Evolutionary conservation across 2,113 vertebrate genomes (phyloP).

Genomic region (Hyaena hyaena): DNA sequence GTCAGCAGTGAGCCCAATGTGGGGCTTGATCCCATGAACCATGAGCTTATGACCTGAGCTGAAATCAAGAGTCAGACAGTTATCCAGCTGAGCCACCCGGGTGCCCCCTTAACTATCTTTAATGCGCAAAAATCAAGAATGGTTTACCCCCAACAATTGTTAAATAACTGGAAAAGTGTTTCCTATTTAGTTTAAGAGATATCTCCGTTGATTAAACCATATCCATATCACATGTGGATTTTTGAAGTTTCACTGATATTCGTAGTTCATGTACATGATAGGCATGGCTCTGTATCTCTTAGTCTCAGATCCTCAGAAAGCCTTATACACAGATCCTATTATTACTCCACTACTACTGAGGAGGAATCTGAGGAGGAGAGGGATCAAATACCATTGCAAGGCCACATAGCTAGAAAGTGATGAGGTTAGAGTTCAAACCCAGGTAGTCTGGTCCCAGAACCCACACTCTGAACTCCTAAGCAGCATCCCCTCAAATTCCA

Average conservation of each 20-base stretch:
- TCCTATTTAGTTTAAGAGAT: neutral
- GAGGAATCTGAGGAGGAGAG: neutral
- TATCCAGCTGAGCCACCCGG: too few species aligned
- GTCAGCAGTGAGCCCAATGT: too few species aligned
- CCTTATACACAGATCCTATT: neutral
- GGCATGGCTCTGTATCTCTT: neutral
- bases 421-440: neutral
- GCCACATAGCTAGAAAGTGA: neutral
- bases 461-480: neutral
- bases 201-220: neutral
- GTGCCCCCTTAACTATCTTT: neutral
- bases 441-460: neutral
- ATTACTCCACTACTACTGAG: neutral
- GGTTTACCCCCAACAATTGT: neutral
- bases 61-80: too few species aligned
- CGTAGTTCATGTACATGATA: neutral
- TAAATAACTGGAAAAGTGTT: neutral
- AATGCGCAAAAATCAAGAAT: neutral
- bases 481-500: fast-evolving
- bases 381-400: neutral
- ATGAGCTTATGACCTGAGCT: too few species aligned
- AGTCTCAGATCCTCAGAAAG: neutral
- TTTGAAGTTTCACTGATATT: neutral
- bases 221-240: neutral
- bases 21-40: too few species aligned